These are phyloP conservation scores for Phymanthus crucifer DNA, from an alignment of 92 coral and sea anemone genomes.

Conservation along the genomic window DNA sequence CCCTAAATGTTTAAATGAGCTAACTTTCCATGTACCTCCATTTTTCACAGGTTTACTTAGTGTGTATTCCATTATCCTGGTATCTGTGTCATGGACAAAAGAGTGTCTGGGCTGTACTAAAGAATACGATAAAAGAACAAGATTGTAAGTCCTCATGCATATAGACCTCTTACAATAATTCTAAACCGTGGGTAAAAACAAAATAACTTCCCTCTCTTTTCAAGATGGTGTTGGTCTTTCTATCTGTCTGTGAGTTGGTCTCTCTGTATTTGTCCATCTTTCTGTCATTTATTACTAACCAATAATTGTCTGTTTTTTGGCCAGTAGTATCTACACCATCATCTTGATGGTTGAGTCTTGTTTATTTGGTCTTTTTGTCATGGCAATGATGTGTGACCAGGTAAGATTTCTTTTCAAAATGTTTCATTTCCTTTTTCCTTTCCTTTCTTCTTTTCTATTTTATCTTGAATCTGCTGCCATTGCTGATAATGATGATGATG, in stretches of 20 bases:
- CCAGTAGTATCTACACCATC: slow-evolving; percentile 71
- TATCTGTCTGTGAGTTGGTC: neutral
- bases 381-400: slow-evolving; percentile 98
- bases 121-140: slow-evolving; percentile 74
- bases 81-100: slow-evolving; percentile 81
- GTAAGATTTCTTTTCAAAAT: slow-evolving; percentile 45
- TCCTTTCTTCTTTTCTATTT: neutral
- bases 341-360: slow-evolving; percentile 84
- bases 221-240: neutral
- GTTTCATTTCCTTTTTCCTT: neutral
- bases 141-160: slow-evolving; percentile 91
- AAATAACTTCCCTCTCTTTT: neutral
- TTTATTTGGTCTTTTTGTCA: slow-evolving; percentile 88
- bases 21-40: neutral
- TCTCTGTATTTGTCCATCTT: neutral
- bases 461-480: too few species aligned
- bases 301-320: neutral
- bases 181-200: too few species aligned
- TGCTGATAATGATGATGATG: too few species aligned
- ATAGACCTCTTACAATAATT: too few species aligned
- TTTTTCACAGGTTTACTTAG: slow-evolving; percentile 75
- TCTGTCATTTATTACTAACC: neutral
- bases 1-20: neutral
- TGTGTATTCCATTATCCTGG: slow-evolving; percentile 72
- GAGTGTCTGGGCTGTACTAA: slow-evolving; percentile 78